A percentile compares a stretch with the other conserved stretches of the same genome.
These are phyloP conservation scores for Automeris io DNA, from an alignment of 2,888 invertebrate genomes.

Conservation along the genomic window DNA sequence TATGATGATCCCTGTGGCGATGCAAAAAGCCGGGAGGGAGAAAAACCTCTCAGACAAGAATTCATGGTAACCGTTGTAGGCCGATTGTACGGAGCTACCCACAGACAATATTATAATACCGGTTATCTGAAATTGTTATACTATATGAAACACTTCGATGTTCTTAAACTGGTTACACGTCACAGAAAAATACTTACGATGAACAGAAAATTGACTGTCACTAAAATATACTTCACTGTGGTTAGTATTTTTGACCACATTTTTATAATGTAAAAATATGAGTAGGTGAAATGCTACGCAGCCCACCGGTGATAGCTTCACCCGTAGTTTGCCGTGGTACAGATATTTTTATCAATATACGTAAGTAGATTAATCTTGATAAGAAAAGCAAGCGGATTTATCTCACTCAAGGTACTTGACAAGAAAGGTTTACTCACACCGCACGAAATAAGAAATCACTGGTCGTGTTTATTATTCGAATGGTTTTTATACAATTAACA, in stretches of 20 bases:
- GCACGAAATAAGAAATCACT: not conserved
- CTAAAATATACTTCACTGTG: conserved; percentile 62
- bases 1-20: conserved; percentile 83
- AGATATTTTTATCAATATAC: conserved; percentile 62
- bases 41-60: conserved; percentile 83
- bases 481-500: too few species aligned
- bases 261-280: conserved; percentile 34
- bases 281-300: conserved; percentile 18
- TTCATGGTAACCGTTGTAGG: conserved; percentile 80
- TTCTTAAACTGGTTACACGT: not conserved
- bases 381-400: conserved; percentile 66
- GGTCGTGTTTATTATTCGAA: too few species aligned
- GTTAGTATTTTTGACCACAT: conserved; percentile 67
- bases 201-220: conserved; percentile 58
- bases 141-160: conserved; percentile 17
- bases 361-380: conserved; percentile 59
- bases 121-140: conserved; percentile 80
- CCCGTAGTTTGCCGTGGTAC: conserved; percentile 39
- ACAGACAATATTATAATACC: conserved; percentile 86
- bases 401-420: conserved; percentile 26
- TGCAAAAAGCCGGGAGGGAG: conserved; percentile 83
- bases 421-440: not conserved
- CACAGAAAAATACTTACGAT: conserved; percentile 50
- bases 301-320: conserved; percentile 29
- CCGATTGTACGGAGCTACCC: conserved; percentile 82